Evolutionary conservation across 2,113 vertebrate species (phyloP), one percentile per base, ranked within the genome.

Genomic region (Pagrus major): DNA sequence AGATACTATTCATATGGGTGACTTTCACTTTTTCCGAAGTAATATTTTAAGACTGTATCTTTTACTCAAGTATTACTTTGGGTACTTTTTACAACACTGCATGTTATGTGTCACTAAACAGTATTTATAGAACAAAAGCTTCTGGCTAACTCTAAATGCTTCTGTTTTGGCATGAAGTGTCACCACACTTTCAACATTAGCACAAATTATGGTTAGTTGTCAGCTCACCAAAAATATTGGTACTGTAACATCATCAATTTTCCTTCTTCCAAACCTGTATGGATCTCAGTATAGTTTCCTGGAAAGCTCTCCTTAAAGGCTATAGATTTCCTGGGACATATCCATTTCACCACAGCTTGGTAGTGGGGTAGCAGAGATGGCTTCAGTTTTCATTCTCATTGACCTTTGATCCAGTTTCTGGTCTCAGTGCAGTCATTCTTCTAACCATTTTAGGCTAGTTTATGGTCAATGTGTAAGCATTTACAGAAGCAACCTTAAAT

Each of bases 351-450:
- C 18, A 59, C 55, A 21, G 39, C 52, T 76, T 65, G 65, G n/a
- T 37, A 35, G 52, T 37, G 18, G 52, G 39, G 47, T 4, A 1
- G 35, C 47, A 52, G 51, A 27, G 39, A 56, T 66, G 31, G 58
- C 41, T 68, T 61, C 23, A 39, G 3, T 66, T 65, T 81, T 29
- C 46, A 21, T 55, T 42, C 39, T 70, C 14, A 10, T 14, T 60
- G 63, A 46, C 66, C 61, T 76, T 63, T 77, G 83, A 76, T 18
- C 49, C 47, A 63, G n/a, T 70, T 76, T 59, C 58, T 65, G 55
- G 14, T 65, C 35, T 37, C 39, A 1, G 15, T 52, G 51, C 29
- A 58, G 31, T 78, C 27, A 51, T 47, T 65, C 1, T 1, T 71
- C 5, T n/a, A 31, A 0, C 25, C 18, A 35, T 58, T 63, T 9